Conservation (phyloP, 2,113 vertebrate genomes). For the Melanocharis versteri region DNA sequence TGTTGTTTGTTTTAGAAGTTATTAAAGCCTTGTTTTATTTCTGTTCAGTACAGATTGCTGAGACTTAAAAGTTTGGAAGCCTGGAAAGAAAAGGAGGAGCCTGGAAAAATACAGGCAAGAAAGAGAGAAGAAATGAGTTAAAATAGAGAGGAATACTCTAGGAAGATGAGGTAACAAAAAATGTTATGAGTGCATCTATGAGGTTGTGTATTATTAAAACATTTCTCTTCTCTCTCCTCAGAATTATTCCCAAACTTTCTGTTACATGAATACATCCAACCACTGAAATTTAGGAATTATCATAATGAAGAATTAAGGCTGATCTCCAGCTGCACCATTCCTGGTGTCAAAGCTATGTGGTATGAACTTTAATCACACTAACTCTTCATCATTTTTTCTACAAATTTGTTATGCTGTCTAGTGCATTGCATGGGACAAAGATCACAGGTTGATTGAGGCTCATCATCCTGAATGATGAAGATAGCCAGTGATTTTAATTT, state of each 20-base stretch:
- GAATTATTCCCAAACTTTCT: background rate
- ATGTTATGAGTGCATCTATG: background rate
- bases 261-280: background rate
- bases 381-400: background rate
- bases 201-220: background rate
- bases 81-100: background rate
- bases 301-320: background rate
- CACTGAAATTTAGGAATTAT: background rate
- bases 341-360: background rate
- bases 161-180: background rate
- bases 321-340: background rate
- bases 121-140: background rate
- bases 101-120: background rate
- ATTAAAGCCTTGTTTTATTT: background rate
- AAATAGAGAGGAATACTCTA: background rate
- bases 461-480: background rate
- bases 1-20: background rate
- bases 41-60: background rate
- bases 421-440: background rate
- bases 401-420: rapidly evolving
- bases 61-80: background rate
- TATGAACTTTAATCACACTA: background rate
- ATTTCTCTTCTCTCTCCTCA: background rate
- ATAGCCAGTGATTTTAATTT: background rate
- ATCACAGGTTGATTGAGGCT: background rate